A percentile compares a stretch with the other conserved stretches of the same genome.
Evolutionary conservation across 1,140 invertebrate genomes (phyloP).

Genomic region (Antheraea pernyi): DNA sequence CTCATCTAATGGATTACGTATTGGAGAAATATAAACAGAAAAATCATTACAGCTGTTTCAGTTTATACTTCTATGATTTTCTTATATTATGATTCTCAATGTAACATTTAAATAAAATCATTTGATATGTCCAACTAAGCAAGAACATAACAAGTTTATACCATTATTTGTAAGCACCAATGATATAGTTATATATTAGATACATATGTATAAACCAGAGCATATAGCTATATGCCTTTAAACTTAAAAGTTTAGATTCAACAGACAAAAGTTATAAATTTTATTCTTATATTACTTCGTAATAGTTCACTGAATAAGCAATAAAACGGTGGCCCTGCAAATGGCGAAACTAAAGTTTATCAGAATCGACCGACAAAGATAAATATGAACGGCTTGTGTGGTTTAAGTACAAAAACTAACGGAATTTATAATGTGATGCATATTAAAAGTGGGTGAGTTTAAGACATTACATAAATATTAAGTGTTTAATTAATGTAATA

Average conservation of each 20-base stretch:
- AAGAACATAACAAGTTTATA: too few species aligned
- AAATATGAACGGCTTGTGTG: slow-evolving; percentile 11
- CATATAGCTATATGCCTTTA: background rate
- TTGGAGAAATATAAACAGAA: background rate
- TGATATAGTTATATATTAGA: background rate
- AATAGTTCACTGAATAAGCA: background rate
- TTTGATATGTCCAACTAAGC: too few species aligned
- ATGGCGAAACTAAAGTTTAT: slow-evolving; percentile 19
- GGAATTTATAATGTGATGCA: slow-evolving; percentile 3
- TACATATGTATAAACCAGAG: background rate
- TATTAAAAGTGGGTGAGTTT: background rate
- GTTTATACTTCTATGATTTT: background rate
- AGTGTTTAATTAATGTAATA: background rate
- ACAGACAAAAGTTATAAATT: background rate
- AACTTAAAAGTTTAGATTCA: background rate
- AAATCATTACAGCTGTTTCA: background rate
- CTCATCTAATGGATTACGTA: background rate
- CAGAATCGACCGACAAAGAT: slow-evolving; percentile 38
- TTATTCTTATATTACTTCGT: background rate
- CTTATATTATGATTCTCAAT: background rate
- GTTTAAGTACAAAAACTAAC: slow-evolving; percentile 10
- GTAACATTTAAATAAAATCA: too few species aligned
- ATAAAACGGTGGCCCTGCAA: slow-evolving; percentile 3
- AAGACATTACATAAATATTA: background rate
- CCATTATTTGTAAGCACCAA: too few species aligned